Base-by-base conservation (phyloP, 2,113 vertebrate species). In the Pachypanchax playfairii region DNA sequence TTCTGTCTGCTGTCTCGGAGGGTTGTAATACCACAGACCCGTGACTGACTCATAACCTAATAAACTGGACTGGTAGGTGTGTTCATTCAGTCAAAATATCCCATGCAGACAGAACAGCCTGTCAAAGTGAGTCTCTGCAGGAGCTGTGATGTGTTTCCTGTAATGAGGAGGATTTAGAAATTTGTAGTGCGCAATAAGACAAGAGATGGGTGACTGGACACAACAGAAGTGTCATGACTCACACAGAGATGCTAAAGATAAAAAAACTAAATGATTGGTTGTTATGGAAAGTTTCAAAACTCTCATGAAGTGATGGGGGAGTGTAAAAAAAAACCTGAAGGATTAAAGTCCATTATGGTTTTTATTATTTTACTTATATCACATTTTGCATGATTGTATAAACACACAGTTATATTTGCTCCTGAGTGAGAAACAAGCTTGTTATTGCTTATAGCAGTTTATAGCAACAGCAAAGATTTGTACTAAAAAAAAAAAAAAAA, bases 121-220 rank as follows among this genome's bases (percentile, higher is more conserved):
- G 77, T 81, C 75, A 79, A 60, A 83, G 77, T 55, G 28, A 38
- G 50, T 84, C 77, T 70, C 58, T 65, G 67, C 46, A 33, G 66
- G 39, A 50, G 36, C 48, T 65, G 58, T 65, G 75, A 80, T 83
- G 53, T 75, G 77, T 73, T 84, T 71, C 68, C 56, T 4, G 6
- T 84, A 88, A 84, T 87, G 79, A 90, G 66, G 78, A 80, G 51
- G 55, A 85, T 77, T 61, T 59, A 60, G 63, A 65, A 66, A 77
- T 75, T 75, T 50, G 46, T 69, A 63, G 46, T 29, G 62, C 70
- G 75, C 17, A 39, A 73, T 70, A 53, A 55, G 65, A 56, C 66
- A 36, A 63, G 62, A 59, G 77, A 49, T 15, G 85, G 67, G 56
- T 77, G 82, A 77, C 67, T 26, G 53, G 62, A 73, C 59, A 51